phyloP scores from a whole-genome alignment of 1,140 invertebrate species.

The Tetragonula clypearis region DNA sequence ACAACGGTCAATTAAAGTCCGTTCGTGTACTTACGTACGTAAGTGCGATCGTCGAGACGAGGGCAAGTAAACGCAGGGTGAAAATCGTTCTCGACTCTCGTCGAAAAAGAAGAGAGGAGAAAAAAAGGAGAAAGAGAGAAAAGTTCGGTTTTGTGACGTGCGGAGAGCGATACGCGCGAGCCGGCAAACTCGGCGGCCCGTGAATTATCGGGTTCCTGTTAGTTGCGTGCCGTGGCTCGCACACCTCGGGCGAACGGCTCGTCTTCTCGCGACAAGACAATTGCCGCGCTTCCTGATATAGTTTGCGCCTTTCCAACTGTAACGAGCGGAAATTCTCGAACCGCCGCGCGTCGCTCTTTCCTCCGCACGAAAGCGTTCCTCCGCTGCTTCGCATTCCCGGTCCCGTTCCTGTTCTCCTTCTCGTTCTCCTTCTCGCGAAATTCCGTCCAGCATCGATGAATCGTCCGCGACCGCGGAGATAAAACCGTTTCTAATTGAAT shows the following conservation, averaged over 20 bases:
- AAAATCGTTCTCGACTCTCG: not conserved
- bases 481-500: conserved; percentile 32
- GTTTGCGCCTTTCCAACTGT: conserved; percentile 72
- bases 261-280: conserved; percentile 77
- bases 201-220: conserved; percentile 78
- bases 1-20: conserved; percentile 72
- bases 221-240: conserved; percentile 76
- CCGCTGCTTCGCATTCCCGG: no score
- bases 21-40: no score
- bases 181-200: conserved; percentile 20
- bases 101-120: no score
- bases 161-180: not conserved
- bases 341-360: conserved; percentile 31
- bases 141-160: not conserved
- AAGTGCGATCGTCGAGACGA: not conserved
- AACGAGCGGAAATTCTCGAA: conserved; percentile 60
- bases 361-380: not conserved
- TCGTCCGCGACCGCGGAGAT: not conserved
- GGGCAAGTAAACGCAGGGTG: not conserved
- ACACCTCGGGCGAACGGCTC: conserved; percentile 68
- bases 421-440: not conserved
- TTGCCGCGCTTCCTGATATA: conserved; percentile 77
- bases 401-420: no score
- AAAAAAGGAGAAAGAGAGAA: not conserved
- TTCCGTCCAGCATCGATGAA: no score